These are phyloP conservation scores for Heteromormyrus szaboi DNA, from an alignment of 2,797 vertebrate species.

Conservation along the genomic window DNA sequence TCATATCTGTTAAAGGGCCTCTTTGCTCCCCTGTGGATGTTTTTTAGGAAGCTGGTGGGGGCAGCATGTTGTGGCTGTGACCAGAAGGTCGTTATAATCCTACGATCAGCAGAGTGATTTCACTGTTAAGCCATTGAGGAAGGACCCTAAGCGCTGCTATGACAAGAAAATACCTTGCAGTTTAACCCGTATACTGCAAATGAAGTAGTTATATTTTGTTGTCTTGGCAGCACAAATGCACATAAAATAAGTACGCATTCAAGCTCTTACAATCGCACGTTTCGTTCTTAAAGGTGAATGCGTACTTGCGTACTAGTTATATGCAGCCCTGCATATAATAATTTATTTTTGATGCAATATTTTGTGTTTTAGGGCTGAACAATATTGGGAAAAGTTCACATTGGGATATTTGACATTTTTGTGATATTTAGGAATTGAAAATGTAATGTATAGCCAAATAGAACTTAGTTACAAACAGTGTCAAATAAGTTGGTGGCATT, in stretches of 20 bases:
- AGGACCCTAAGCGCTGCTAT: no score
- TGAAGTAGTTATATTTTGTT: no score
- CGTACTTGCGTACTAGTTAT: no score
- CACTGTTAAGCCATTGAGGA: neutral
- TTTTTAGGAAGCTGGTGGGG: neutral
- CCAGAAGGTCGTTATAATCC: neutral
- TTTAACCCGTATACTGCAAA: no score
- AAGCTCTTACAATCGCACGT: no score
- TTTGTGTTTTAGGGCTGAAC: neutral
- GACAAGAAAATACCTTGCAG: no score
- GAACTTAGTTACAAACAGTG: neutral
- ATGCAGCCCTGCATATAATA: no score
- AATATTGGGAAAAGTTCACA: neutral
- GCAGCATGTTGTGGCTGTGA: neutral
- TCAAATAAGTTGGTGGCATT: neutral
- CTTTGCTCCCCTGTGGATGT: neutral
- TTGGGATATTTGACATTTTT: neutral
- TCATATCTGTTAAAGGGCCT: neutral
- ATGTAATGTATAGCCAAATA: neutral
- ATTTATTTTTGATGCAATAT: neutral
- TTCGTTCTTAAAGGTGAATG: no score
- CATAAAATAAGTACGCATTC: no score
- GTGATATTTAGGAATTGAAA: neutral
- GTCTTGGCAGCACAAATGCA: no score
- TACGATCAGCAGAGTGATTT: neutral